Evolutionary conservation across 1,140 invertebrate genomes (phyloP).

Genomic region (Neodiprion pinetum): DNA sequence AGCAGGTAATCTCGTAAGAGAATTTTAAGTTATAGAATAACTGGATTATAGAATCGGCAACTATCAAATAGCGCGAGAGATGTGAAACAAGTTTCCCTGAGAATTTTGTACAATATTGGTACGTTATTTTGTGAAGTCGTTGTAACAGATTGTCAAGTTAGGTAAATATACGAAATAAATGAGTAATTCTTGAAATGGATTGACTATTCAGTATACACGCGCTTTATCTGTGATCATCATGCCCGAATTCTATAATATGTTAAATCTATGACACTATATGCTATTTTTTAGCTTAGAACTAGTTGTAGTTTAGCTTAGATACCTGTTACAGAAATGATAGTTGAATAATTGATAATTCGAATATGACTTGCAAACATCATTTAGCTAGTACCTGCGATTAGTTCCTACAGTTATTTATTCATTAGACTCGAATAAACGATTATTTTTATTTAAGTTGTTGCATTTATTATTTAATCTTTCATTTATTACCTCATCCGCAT

Average conservation of each 20-base stretch:
- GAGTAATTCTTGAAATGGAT: too few relatives aligned
- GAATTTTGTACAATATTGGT: not conserved
- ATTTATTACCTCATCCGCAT: not conserved
- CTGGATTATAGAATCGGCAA: slow-evolving; percentile 16
- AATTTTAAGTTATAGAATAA: slow-evolving; percentile 20
- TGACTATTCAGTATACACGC: not conserved
- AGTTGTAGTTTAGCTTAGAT: not conserved
- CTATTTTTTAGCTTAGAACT: not conserved
- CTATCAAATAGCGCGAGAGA: not conserved
- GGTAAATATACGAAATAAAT: too few relatives aligned
- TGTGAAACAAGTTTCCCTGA: not conserved
- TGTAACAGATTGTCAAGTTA: not conserved
- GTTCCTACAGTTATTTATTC: slow-evolving; percentile 45
- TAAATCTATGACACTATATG: not conserved
- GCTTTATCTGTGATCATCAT: slow-evolving; percentile 3
- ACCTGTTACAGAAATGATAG: not conserved
- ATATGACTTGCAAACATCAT: not conserved
- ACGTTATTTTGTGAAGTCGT: not conserved
- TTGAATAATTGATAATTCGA: not conserved
- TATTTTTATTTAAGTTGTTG: slow-evolving; percentile 45
- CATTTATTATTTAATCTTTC: slow-evolving; percentile 21
- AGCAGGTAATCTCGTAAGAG: slow-evolving; percentile 54
- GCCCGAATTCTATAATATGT: not conserved
- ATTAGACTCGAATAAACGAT: slow-evolving; percentile 50
- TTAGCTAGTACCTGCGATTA: slow-evolving; percentile 37